A percentile compares a stretch with the other conserved stretches of the same genome.
Evolutionary conservation across 2,113 vertebrate species (phyloP).

Genomic region (Elephantulus edwardii): DNA sequence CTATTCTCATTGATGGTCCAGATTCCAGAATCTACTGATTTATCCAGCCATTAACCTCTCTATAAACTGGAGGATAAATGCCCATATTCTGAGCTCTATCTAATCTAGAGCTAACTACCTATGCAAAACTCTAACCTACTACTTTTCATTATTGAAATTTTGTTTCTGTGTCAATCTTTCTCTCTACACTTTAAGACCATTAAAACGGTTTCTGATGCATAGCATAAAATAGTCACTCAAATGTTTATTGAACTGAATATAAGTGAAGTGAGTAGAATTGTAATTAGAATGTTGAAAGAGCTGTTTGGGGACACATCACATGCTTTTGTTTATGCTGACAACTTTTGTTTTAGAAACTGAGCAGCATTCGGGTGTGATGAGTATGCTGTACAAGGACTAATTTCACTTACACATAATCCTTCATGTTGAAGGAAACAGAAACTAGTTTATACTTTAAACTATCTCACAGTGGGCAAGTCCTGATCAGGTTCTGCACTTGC

Average conservation of each 20-base stretch:
- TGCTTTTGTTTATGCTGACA: slow-evolving; percentile 73
- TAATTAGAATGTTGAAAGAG: slow-evolving; percentile 68
- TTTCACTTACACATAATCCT: slow-evolving; percentile 29
- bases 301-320: slow-evolving; percentile 61
- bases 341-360: slow-evolving; percentile 67
- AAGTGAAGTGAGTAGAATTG: slow-evolving; percentile 67
- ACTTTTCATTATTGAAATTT: neutral
- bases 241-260: slow-evolving; percentile 71
- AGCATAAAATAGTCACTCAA: slow-evolving; percentile 65
- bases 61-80: neutral
- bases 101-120: neutral
- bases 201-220: slow-evolving; percentile 48
- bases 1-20: neutral
- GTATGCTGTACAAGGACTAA: neutral
- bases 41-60: neutral
- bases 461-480: neutral
- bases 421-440: slow-evolving; percentile 32
- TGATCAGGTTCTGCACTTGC: neutral
- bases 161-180: slow-evolving; percentile 15
- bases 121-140: neutral
- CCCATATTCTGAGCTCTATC: neutral
- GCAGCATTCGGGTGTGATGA: slow-evolving; percentile 57
- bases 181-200: neutral
- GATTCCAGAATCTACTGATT: neutral
- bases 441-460: neutral